Evolutionary conservation across 30 jellyfish, hydroid and myxozoan species (phyloP).

Genomic region (Cassiopea xamachana): DNA sequence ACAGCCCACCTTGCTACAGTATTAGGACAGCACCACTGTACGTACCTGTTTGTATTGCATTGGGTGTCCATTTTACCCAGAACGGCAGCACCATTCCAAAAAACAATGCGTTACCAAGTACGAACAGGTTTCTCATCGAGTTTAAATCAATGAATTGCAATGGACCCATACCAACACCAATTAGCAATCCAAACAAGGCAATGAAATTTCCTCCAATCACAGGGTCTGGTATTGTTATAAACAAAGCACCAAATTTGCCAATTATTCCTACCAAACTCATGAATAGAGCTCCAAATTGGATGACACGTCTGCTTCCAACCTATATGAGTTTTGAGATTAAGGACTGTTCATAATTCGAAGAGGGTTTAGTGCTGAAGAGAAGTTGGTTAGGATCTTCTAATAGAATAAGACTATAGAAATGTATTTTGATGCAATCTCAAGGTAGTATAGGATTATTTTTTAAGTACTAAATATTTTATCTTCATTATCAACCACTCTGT

Average conservation of each 20-base stretch:
- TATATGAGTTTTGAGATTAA: not conserved
- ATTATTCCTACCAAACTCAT: constrained; percentile 80
- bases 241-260: constrained; percentile 96
- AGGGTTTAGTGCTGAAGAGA: too few species aligned
- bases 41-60: constrained; percentile 67
- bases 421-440: too few species aligned
- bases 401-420: too few species aligned
- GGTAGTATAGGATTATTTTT: too few species aligned
- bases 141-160: constrained; percentile 82
- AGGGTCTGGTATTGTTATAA: constrained; percentile 93
- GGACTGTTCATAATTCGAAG: too few species aligned
- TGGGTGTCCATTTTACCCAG: constrained; percentile 72
- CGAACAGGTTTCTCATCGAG: constrained; percentile 85
- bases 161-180: constrained; percentile 91
- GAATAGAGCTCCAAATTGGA: constrained; percentile 86
- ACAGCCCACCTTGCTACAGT: too few species aligned
- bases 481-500: too few species aligned
- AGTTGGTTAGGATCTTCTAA: too few species aligned
- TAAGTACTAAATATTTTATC: too few species aligned
- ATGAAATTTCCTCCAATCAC: constrained; percentile 92
- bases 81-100: constrained; percentile 90
- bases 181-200: constrained; percentile 88
- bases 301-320: constrained; percentile 97
- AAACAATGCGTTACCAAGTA: constrained; percentile 80
- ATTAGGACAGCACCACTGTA: not conserved